Conservation (phyloP, 1,140 invertebrate genomes). For the Pentalonia nigronervosa region DNA sequence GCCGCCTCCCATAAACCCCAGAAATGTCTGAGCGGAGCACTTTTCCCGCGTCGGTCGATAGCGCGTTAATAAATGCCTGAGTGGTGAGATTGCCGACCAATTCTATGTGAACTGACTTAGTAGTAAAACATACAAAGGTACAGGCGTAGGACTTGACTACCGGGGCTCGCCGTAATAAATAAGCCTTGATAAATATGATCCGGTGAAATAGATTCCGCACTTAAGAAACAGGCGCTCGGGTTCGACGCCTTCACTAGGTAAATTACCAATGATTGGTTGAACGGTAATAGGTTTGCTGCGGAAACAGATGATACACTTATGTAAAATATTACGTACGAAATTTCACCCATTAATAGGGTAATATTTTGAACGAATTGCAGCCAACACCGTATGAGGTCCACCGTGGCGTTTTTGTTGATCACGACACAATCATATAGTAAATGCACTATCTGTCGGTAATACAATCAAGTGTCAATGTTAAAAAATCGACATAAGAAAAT, state of each 20-base stretch:
- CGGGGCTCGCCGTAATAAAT: no score
- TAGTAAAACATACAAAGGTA: no score
- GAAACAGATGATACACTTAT: not conserved
- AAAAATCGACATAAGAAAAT: no score
- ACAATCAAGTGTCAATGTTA: not conserved
- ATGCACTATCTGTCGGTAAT: not conserved
- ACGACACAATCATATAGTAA: not conserved
- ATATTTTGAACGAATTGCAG: not conserved
- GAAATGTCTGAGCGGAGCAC: no score
- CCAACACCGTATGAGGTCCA: not conserved
- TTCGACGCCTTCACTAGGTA: not conserved
- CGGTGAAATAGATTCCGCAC: slow-evolving; percentile 20
- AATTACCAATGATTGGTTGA: not conserved
- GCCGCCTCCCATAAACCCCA: no score
- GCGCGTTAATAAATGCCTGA: no score
- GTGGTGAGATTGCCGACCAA: no score
- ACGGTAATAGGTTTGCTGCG: not conserved
- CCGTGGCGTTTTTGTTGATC: not conserved
- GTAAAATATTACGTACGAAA: not conserved
- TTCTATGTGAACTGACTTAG: no score
- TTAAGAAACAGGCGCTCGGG: not conserved
- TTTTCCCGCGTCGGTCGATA: no score
- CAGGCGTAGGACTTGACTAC: no score
- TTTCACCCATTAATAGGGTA: not conserved
- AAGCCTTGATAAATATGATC: no score